Evolutionary conservation across 2,113 vertebrate genomes (phyloP), one percentile per base, ranked within the genome.

Genomic region (Halichoerus grypus): DNA sequence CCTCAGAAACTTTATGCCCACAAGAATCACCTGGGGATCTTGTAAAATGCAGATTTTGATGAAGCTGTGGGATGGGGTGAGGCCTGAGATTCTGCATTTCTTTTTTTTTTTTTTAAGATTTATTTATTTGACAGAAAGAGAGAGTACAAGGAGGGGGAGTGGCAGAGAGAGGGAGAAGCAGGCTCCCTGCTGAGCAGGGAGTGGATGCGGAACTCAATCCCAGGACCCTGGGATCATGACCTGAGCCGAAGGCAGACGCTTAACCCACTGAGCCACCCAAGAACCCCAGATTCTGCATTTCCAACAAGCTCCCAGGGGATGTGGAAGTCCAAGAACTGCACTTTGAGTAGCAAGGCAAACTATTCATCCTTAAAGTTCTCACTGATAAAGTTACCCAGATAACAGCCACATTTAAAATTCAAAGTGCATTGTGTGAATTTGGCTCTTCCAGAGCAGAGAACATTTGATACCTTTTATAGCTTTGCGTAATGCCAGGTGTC

Each of bases 31-130:
- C 31, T 51, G 59, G 42, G 39, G 61, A 42, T 71, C 65, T 71
- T 86, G 46, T 96, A 89, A 97, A 89, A 96, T 89, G 80, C 59
- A 90, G 72, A 83, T 90, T 94, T 90, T 91, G 74, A 82, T 95
- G 88, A 87, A 92, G 19, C 59, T 51, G 16, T 46, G 16, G 2
- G 7, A 51, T 6, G 33, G 13, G 1, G 5, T 19, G 16, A 81
- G 59, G 53, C 33, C 87, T 76, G 61, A 95, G 65, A 85, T 4
- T 88, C 71, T 77, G 39, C 36, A 86, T 90, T 92, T 93, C 77
- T 51, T 51, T 51, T 51, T 51, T 51, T 51, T 51, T 14, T 51
- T 51, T 51, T 51, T 51, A 46, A 46, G 46, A 46, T 67, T 33
- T 65, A 65, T 65, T 65, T 67, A 67, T 33, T 67, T 33, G 31